These are phyloP conservation scores for Resseliella maxima DNA, from an alignment of 2,888 invertebrate species.

Conservation along the genomic window DNA sequence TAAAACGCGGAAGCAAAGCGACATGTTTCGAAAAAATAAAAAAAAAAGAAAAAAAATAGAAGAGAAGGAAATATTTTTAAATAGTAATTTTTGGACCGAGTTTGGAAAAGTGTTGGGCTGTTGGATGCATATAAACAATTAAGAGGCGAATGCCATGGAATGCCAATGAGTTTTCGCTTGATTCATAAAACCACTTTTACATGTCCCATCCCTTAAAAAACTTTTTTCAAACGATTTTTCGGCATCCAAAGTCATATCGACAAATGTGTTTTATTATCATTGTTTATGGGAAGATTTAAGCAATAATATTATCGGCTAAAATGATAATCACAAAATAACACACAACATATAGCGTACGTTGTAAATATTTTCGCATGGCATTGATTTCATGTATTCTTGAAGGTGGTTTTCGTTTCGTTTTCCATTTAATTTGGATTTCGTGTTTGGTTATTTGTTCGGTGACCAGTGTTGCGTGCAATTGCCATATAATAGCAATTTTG, in stretches of 20 bases:
- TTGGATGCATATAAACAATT: not conserved
- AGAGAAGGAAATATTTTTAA: not conserved
- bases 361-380: not conserved
- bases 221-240: not conserved
- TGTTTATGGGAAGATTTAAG: slow-evolving; percentile 40
- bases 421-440: too few relatives aligned
- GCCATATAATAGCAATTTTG: slow-evolving; percentile 24
- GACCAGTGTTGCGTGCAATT: slow-evolving; percentile 22
- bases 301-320: slow-evolving; percentile 41
- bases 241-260: not conserved
- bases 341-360: not conserved
- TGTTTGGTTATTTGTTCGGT: not conserved
- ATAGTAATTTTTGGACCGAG: not conserved
- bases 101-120: not conserved
- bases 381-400: not conserved
- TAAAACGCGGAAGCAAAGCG: not conserved
- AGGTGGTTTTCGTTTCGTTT: not conserved
- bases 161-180: slow-evolving; percentile 31
- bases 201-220: too few relatives aligned
- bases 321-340: slow-evolving; percentile 30
- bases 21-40: not conserved
- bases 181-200: not conserved
- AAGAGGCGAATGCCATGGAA: not conserved
- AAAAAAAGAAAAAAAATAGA: not conserved
- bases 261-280: slow-evolving; percentile 39